Evolutionary conservation across 2,113 vertebrate genomes (phyloP).

Genomic region (Castor canadensis): DNA sequence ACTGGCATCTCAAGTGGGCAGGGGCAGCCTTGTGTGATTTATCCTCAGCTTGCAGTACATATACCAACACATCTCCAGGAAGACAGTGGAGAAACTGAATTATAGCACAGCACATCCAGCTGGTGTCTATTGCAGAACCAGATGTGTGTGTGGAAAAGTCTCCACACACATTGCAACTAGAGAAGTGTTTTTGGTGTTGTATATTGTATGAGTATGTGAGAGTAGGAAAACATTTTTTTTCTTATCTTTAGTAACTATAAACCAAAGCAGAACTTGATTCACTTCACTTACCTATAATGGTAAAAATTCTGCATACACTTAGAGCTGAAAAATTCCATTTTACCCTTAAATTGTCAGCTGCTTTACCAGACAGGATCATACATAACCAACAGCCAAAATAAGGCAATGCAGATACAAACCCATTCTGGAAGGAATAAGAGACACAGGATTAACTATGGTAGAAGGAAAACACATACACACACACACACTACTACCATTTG

Average conservation of each 20-base stretch:
- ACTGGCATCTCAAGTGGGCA: not conserved
- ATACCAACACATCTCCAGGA: too few relatives aligned
- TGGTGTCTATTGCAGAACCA: not conserved
- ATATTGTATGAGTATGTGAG: not conserved
- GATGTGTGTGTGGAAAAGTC: not conserved
- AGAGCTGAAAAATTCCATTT: constrained; percentile 87
- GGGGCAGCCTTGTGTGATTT: not conserved
- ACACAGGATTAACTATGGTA: not conserved
- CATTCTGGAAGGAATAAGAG: constrained; percentile 87
- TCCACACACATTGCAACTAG: too few relatives aligned
- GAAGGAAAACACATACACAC: not conserved
- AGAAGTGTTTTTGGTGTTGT: not conserved
- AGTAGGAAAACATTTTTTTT: not conserved
- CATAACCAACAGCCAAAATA: constrained; percentile 93
- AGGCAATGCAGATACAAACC: constrained; percentile 95
- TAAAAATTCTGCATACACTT: constrained; percentile 91
- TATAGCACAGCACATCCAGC: not conserved
- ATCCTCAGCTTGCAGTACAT: not conserved
- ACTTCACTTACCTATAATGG: constrained; percentile 88
- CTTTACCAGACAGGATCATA: constrained; percentile 91
- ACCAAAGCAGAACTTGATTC: not conserved
- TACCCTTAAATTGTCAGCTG: constrained; percentile 93
- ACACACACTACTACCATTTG: not conserved
- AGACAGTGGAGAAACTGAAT: not conserved
- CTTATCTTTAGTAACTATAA: not conserved